Conservation (phyloP, 37 sponge, comb jelly and placozoan species). For the Chondrosia reniformis region DNA sequence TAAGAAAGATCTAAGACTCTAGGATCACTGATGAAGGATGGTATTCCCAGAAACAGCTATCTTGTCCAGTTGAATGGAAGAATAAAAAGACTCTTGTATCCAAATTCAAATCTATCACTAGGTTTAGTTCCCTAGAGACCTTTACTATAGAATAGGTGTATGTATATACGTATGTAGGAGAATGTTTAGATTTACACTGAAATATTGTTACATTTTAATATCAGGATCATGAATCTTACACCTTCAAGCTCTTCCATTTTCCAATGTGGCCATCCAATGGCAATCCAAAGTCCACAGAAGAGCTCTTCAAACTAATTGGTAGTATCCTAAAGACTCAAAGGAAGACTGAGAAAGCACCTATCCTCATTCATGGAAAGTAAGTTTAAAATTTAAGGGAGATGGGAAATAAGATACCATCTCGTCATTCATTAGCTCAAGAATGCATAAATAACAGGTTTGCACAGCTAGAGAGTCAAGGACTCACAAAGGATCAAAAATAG, state of each 20-base stretch:
- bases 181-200: conserved; percentile 28
- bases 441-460: too few relatives aligned
- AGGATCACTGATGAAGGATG: too few relatives aligned
- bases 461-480: too few relatives aligned
- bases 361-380: conserved; percentile 79
- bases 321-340: conserved; percentile 62
- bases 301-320: conserved; percentile 56
- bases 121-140: too few relatives aligned
- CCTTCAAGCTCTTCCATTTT: conserved; percentile 61
- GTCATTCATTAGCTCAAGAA: too few relatives aligned
- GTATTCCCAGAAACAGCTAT: conserved; percentile 67
- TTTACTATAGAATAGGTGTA: too few relatives aligned
- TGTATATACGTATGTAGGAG: conserved; percentile 39
- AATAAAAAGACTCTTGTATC: too few relatives aligned
- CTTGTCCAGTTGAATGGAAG: conserved; percentile 64
- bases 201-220: background rate
- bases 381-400: too few relatives aligned
- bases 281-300: conserved; percentile 19
- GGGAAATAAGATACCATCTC: too few relatives aligned
- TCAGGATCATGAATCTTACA: conserved; percentile 35
- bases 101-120: too few relatives aligned
- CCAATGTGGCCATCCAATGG: conserved; percentile 46
- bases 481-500: too few relatives aligned
- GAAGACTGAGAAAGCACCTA: conserved; percentile 53
- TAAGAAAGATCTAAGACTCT: background rate